A percentile compares a stretch with the other conserved stretches of the same genome.
phyloP scores from a whole-genome alignment of 2,888 invertebrate species.

The Pantelozetes paolii region DNA sequence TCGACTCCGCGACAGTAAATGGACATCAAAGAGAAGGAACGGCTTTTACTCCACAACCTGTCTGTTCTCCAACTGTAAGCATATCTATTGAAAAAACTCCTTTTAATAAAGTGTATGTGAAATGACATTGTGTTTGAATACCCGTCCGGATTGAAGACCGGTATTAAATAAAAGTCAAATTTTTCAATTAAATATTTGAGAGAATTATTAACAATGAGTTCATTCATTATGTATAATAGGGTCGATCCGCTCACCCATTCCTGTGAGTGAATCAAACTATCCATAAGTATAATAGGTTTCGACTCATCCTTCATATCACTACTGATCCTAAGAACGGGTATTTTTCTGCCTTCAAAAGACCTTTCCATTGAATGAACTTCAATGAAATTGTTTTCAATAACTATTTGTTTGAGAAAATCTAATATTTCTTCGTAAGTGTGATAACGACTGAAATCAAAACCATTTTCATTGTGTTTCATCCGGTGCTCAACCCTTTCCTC shows the following conservation, averaged over 20 bases:
- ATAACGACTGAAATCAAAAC: slow-evolving; percentile 30
- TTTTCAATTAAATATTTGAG: slow-evolving; percentile 35
- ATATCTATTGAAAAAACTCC: background rate
- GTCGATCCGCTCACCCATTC: slow-evolving; percentile 77
- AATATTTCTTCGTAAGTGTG: slow-evolving; percentile 36
- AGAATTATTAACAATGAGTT: slow-evolving; percentile 1
- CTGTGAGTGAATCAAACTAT: slow-evolving; percentile 60
- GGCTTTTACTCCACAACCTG: slow-evolving; percentile 46
- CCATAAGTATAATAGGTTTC: slow-evolving; percentile 73
- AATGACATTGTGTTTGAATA: no score
- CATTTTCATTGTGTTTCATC: background rate
- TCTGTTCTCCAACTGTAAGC: slow-evolving; percentile 40
- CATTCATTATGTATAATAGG: slow-evolving; percentile 60
- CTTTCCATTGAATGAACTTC: slow-evolving; percentile 17
- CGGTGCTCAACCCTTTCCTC: slow-evolving; percentile 17
- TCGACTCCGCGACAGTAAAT: slow-evolving; percentile 46
- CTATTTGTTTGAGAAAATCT: background rate
- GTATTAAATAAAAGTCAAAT: slow-evolving; percentile 39
- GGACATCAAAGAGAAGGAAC: slow-evolving; percentile 39
- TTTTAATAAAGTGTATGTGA: no score
- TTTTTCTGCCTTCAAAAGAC: slow-evolving; percentile 13
- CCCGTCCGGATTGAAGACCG: slow-evolving; percentile 42
- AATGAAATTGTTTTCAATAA: background rate
- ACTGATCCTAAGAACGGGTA: slow-evolving; percentile 25
- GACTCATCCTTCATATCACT: background rate